These are phyloP conservation scores for Nibea coibor DNA, from an alignment of 2,113 vertebrate genomes.

Conservation along the genomic window DNA sequence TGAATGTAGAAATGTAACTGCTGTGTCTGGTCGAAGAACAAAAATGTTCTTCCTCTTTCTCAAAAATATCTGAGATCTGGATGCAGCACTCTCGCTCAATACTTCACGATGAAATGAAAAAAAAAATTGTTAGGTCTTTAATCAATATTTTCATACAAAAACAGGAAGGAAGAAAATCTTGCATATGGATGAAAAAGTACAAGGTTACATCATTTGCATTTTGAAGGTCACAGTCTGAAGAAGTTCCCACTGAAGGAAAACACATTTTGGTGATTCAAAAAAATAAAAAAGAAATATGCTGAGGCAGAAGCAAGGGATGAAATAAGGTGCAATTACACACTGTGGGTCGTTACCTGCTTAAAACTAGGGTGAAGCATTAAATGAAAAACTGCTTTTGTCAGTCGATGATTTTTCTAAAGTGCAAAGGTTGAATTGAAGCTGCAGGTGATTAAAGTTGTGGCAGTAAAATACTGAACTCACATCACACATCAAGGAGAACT, in stretches of 20 bases:
- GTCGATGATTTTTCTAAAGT: background rate
- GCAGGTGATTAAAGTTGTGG: constrained; percentile 10
- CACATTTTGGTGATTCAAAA: background rate
- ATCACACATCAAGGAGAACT: background rate
- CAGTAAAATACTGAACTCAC: background rate
- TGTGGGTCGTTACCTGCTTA: background rate
- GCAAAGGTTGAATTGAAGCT: background rate
- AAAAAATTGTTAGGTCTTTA: too few species aligned
- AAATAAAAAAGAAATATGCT: background rate
- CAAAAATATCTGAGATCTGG: too few species aligned
- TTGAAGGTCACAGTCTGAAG: background rate
- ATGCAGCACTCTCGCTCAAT: too few species aligned
- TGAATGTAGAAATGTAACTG: too few species aligned
- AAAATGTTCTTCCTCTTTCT: too few species aligned
- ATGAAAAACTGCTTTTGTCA: background rate
- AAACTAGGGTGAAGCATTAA: background rate
- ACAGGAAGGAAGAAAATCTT: too few species aligned
- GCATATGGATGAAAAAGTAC: background rate
- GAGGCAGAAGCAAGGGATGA: background rate
- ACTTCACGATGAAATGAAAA: too few species aligned
- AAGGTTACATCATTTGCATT: background rate
- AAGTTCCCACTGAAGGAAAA: background rate
- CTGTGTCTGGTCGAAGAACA: too few species aligned
- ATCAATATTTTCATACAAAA: too few species aligned
- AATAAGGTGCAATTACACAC: background rate